Evolutionary conservation across 2,888 invertebrate genomes (phyloP).

Genomic region (Pristionchus entomophagus): DNA sequence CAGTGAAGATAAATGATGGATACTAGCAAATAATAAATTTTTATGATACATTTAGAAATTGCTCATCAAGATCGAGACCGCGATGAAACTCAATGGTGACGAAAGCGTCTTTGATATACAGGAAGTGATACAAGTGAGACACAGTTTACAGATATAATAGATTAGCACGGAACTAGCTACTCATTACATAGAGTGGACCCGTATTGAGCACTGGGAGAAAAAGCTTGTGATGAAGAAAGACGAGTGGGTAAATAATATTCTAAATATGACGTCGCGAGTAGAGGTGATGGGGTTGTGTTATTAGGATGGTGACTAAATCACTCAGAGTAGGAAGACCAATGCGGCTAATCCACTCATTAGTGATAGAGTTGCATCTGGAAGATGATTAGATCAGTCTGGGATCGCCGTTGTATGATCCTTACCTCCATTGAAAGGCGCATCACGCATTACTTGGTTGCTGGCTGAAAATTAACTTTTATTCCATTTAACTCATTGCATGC

Average conservation of each 20-base stretch:
- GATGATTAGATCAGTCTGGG: too few species aligned
- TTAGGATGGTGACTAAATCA: neutral
- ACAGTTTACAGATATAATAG: neutral
- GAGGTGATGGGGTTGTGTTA: slow-evolving; percentile 33
- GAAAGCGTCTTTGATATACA: slow-evolving; percentile 23
- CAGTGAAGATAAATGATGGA: neutral
- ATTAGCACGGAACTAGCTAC: neutral
- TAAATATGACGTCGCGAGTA: slow-evolving; percentile 3
- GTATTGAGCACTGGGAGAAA: slow-evolving; percentile 6
- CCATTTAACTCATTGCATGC: neutral
- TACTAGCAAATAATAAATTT: neutral
- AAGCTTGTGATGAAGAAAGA: slow-evolving; percentile 17
- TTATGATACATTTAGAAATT: slow-evolving; percentile 27
- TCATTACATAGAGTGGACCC: slow-evolving; percentile 28
- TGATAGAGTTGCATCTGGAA: neutral
- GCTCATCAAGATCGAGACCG: slow-evolving; percentile 26
- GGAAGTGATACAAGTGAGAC: slow-evolving; percentile 27
- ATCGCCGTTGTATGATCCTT: too few species aligned
- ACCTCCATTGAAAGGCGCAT: slow-evolving; percentile 10
- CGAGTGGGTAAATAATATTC: neutral
- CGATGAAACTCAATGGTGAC: slow-evolving; percentile 14
- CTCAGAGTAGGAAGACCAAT: neutral
- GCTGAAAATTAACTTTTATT: neutral
- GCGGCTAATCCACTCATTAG: neutral
- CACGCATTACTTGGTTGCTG: slow-evolving; percentile 30